Evolutionary conservation across 2,113 vertebrate species (phyloP).

Genomic region (Pomatorhinus ruficollis): DNA sequence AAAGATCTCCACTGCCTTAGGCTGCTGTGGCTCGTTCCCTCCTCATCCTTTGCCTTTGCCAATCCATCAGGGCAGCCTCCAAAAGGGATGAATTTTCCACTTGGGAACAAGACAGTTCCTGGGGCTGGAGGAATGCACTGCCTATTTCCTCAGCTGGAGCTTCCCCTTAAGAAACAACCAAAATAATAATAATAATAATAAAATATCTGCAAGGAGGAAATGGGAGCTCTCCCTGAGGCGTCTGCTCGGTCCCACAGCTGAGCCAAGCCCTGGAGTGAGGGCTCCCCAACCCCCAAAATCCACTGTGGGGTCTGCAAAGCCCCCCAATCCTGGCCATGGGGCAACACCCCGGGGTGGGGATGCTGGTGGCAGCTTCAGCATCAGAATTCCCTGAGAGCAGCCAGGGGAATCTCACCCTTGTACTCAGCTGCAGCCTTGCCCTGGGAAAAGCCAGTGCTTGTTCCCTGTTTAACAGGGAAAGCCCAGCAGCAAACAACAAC

Average conservation of each 20-base stretch:
- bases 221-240: background rate
- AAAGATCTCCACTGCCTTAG: accelerated
- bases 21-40: background rate
- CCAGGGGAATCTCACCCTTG: accelerated
- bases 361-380: background rate
- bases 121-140: background rate
- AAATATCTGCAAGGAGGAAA: background rate
- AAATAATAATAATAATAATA: background rate
- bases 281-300: accelerated
- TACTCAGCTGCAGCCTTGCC: background rate
- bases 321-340: accelerated
- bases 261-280: accelerated
- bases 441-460: background rate
- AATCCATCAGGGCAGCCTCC: background rate
- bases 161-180: background rate
- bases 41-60: background rate
- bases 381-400: background rate
- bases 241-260: accelerated
- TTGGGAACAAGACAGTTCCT: background rate
- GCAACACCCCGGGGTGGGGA: accelerated
- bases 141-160: constrained; percentile 27
- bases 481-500: background rate
- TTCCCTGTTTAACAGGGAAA: background rate
- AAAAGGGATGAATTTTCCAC: background rate
- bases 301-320: background rate